These are phyloP conservation scores for Neocrepidodera transversa DNA, from an alignment of 2,888 invertebrate genomes.

Conservation along the genomic window DNA sequence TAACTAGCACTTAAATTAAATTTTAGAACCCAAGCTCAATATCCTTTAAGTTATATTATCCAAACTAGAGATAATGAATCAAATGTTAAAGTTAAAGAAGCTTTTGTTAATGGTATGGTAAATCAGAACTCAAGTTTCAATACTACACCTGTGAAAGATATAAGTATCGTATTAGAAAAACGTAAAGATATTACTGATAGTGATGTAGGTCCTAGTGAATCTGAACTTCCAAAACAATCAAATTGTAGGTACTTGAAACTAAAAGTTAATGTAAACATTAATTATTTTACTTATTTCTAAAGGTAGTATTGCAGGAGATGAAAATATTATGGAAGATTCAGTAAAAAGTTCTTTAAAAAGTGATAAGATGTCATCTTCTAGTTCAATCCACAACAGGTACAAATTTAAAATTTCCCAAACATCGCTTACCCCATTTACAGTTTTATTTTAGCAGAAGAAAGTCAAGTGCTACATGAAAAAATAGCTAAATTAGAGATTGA, in stretches of 20 bases:
- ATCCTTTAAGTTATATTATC: conserved; percentile 17
- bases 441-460: conserved; percentile 46
- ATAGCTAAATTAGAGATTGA: conserved; percentile 52
- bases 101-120: conserved; percentile 6
- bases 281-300: background rate
- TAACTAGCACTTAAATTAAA: background rate
- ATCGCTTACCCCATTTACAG: conserved; percentile 27
- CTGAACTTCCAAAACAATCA: conserved; percentile 8
- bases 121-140: conserved; percentile 28
- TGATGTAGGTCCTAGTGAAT: background rate
- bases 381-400: conserved; percentile 43
- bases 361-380: conserved; percentile 39
- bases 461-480: conserved; percentile 49
- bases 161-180: conserved; percentile 10
- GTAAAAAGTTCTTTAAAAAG: conserved; percentile 36
- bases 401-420: background rate
- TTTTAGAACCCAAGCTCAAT: conserved; percentile 30
- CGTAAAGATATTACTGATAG: background rate
- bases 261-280: background rate
- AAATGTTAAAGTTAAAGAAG: conserved; percentile 17
- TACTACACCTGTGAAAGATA: conserved; percentile 27
- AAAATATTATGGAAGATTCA: conserved; percentile 35
- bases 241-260: conserved; percentile 19
- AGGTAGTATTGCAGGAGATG: conserved; percentile 34
- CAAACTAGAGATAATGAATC: conserved; percentile 16